These are phyloP conservation scores for Phaetusa simplex DNA, from an alignment of 2,113 vertebrate species.

Conservation along the genomic window DNA sequence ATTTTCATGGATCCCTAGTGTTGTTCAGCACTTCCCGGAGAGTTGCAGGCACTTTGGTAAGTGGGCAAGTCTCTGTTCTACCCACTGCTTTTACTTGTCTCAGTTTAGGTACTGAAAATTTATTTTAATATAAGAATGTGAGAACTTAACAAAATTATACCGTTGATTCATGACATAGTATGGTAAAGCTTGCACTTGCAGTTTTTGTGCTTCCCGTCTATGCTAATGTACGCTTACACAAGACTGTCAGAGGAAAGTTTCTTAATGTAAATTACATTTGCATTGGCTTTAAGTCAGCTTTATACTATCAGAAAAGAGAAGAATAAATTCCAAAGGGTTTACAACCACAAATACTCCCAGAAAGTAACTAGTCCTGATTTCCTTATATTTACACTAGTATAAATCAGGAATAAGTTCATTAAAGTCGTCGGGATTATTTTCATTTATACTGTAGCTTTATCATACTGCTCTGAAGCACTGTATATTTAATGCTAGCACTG, in stretches of 20 bases:
- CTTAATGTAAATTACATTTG: slow-evolving; percentile 50
- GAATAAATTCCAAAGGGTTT: slow-evolving; percentile 15
- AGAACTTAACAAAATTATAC: background rate
- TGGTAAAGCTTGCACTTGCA: background rate
- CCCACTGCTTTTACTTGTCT: background rate
- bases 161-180: background rate
- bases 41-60: background rate
- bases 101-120: background rate
- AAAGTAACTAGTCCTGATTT: background rate
- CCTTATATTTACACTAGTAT: background rate
- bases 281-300: slow-evolving; percentile 35
- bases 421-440: background rate
- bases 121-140: background rate
- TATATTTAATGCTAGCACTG: background rate
- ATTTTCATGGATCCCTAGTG: background rate
- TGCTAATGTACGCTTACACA: background rate
- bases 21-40: background rate
- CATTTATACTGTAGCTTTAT: background rate
- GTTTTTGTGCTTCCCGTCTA: background rate
- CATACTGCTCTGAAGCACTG: background rate
- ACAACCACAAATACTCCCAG: background rate
- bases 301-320: background rate
- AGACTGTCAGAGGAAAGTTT: slow-evolving; percentile 29
- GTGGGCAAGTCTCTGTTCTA: background rate
- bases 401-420: background rate